A percentile compares a stretch with the other conserved stretches of the same genome.
Conservation (phyloP, 2,113 vertebrate genomes). For the Hyperopisus bebe region DNA sequence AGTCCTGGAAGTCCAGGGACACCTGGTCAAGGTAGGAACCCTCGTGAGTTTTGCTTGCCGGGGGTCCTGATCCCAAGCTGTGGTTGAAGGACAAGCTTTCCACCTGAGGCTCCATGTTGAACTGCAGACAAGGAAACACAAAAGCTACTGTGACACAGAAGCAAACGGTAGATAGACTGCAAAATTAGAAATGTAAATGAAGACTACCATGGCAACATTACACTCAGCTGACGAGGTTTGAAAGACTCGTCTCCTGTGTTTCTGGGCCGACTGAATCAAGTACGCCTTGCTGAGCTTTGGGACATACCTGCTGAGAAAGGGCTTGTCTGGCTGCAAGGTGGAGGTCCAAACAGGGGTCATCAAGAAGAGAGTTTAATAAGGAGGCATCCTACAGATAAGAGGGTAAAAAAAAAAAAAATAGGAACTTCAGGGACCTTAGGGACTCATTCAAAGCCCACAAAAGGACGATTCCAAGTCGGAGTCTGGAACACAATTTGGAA, state of each 20-base stretch:
- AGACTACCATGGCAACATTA: background rate
- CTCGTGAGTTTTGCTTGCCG: constrained; percentile 40
- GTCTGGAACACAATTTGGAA: background rate
- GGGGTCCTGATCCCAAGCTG: constrained; percentile 33
- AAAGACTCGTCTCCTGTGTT: background rate
- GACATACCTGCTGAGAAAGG: constrained; percentile 59
- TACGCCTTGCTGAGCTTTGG: background rate
- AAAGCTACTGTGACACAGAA: background rate
- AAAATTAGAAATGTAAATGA: background rate
- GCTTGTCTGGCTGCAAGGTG: constrained; percentile 54
- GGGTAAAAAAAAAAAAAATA: background rate
- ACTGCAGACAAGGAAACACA: constrained; percentile 45
- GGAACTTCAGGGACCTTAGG: background rate
- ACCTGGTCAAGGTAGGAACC: constrained; percentile 53
- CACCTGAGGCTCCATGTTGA: constrained; percentile 46
- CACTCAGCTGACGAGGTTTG: background rate
- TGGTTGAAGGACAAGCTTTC: constrained; percentile 59
- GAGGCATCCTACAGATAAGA: constrained; percentile 45
- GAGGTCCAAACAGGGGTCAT: constrained; percentile 58
- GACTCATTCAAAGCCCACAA: background rate
- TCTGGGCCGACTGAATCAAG: background rate
- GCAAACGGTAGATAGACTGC: background rate
- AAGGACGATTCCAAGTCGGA: background rate
- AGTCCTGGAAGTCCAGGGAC: constrained; percentile 53
- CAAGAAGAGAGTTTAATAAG: constrained; percentile 61